Base-by-base conservation (phyloP, 2,888 invertebrate species). In the Bellardia bayeri region DNA sequence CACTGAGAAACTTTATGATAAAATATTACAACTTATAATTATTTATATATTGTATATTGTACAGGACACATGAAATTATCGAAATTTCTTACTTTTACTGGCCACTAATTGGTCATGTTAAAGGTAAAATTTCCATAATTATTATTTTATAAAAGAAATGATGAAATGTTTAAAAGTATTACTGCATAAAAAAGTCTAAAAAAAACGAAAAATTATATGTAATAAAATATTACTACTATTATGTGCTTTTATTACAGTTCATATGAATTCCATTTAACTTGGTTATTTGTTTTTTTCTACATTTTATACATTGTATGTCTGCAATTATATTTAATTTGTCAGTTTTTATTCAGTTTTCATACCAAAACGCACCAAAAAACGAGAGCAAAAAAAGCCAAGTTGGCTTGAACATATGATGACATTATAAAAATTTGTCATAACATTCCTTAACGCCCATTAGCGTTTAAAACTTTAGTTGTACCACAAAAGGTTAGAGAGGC, bases 261-360 rank as follows among this genome's bases (percentile, higher is more conserved):
- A 58, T 45, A 63, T 76, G 83, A 56, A 71, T 71, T 14, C 14
- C 54, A 42, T 82, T 45, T 16, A 37, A 45, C 37, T 61, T 8
- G 30, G 3, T 69, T 58, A 23, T 75, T n/a, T 42, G 2, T 40
- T 45, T 45, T 68, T 63, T 14, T 56, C 8, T 49, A 9, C 11
- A 64, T 16, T 7, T 71, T 56, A 8, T 33, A 64, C 11, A 13
- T n/a, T 66, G 45, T 71, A 76, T 80, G 69, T 23, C 14, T 74
- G 84, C 84, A 87, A 85, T 87, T 87, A 87, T 85, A 87, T 82
- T 85, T 85, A 87, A 87, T 87, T 87, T 85, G 87, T 87, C 85
- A 82, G 78, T 79, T 87, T 84, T 87, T 85, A 87, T 87, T 42
- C 87, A 82, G 87, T 79, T 79, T 74, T 64, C 82, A 79, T 87